Conservation (phyloP, 2,888 invertebrate species). For the Napeogenes sylphis region DNA sequence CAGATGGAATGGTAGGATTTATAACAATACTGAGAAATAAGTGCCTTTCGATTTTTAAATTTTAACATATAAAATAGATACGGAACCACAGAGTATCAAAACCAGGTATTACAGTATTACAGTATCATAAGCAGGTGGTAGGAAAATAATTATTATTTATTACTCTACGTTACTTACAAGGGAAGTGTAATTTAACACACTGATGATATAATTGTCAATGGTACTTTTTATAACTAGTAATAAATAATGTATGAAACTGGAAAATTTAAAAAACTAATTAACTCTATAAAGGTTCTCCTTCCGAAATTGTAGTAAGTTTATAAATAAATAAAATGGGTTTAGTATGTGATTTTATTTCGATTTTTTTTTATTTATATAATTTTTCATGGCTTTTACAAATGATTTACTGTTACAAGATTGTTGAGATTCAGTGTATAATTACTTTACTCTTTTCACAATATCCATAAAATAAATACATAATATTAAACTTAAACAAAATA, state of each 20-base stretch:
- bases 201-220: conserved; percentile 34
- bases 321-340: too few relatives aligned
- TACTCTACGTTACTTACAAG: conserved; percentile 31
- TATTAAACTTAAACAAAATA: too few relatives aligned
- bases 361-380: too few relatives aligned
- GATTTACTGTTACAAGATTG: too few relatives aligned
- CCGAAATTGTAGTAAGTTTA: too few relatives aligned
- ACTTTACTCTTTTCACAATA: too few relatives aligned
- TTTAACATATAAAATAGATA: neutral
- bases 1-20: neutral
- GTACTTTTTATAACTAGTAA: neutral
- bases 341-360: too few relatives aligned
- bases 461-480: too few relatives aligned
- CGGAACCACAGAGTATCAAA: neutral
- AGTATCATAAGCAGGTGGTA: neutral
- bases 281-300: too few relatives aligned
- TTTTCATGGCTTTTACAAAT: too few relatives aligned
- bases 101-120: neutral
- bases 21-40: neutral
- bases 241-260: neutral
- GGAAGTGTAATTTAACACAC: conserved; percentile 31
- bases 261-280: too few relatives aligned
- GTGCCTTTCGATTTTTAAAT: neutral
- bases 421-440: too few relatives aligned
- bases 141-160: conserved; percentile 30